Evolutionary conservation across 2,888 invertebrate genomes (phyloP), one percentile per base, ranked within the genome.

Genomic region (Merodon equestris): DNA sequence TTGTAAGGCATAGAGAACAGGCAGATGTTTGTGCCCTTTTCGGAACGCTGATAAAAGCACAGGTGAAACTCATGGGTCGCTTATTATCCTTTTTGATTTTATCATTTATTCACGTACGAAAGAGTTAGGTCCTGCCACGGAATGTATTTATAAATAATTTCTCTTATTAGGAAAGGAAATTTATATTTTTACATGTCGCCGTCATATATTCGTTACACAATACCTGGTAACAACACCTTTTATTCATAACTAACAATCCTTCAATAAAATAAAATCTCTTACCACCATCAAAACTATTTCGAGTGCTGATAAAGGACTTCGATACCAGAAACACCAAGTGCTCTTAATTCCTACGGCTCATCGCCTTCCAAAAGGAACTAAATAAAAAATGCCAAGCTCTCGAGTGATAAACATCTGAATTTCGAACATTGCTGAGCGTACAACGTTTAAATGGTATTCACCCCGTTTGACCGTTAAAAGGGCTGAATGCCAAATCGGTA

Each of bases 401-500:
- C 27, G 3, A 45, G 54, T 68, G 79, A 79, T 79, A 79, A 66
- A 50, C 74, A 79, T 79, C 79, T 70, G 67, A 36, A 27, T 34
- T 57, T 48, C 34, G 12, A 51, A 40, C 17, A 50, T 38, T 56
- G 64, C 15, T 17, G 48, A 64, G 60, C n/a, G 47, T 63, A 45
- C 7, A 27, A 27, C 27, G 3, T 60, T 64, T 73, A 68, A 79
- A 60, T 74, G 54, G 51, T 79, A 70, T 79, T 79, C 79, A 79
- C 79, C 79, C 79, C 56, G 74, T 74, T 74, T 79, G 79, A 79
- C 79, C 79, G 70, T 74, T 74, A 40, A 50, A 72, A 72, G 68
- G 74, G 79, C 58, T 73, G 53, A n/a, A 44, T 19, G 18, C 17
- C 42, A 53, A 73, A 54, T 45, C 17, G 44, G 42, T 61, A 53